Evolutionary conservation across 2,888 invertebrate species (phyloP).

Genomic region (Chironomus riparius): DNA sequence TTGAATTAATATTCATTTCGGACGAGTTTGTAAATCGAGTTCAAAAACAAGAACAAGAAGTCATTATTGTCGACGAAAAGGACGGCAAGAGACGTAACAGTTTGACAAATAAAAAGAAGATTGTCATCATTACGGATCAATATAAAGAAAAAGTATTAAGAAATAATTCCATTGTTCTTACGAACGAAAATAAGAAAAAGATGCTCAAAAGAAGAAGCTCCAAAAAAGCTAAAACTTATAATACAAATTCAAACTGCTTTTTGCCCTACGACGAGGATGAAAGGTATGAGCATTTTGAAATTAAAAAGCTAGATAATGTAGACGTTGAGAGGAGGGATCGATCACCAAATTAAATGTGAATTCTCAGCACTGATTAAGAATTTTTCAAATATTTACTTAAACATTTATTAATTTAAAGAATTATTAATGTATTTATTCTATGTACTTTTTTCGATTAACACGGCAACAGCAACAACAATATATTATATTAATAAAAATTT

Average conservation of each 20-base stretch:
- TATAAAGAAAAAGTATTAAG: constrained; percentile 7
- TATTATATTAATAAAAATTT: too few relatives aligned
- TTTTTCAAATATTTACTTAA: too few relatives aligned
- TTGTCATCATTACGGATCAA: constrained; percentile 8
- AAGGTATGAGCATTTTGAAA: not conserved
- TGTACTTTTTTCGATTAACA: too few relatives aligned
- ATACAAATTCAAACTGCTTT: constrained; percentile 3
- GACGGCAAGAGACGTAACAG: constrained; percentile 9
- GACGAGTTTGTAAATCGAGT: constrained; percentile 31
- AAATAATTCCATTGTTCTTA: not conserved
- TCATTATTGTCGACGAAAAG: constrained; percentile 29
- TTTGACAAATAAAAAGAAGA: not conserved
- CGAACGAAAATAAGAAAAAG: not conserved
- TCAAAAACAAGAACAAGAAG: constrained; percentile 30
- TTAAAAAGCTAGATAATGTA: not conserved
- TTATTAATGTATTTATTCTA: too few relatives aligned
- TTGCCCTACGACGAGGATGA: constrained; percentile 3
- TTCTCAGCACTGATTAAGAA: too few relatives aligned
- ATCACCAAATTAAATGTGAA: too few relatives aligned
- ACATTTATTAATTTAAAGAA: too few relatives aligned
- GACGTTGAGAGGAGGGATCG: not conserved
- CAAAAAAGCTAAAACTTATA: not conserved
- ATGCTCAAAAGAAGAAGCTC: not conserved
- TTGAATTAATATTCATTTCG: constrained; percentile 32
- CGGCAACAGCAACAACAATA: too few relatives aligned